Percentiles rank a stretch among this genome's conserved stretches.
These are phyloP conservation scores for Echinarachnius parma DNA, from an alignment of 53 echinoderm and acorn worm species.

Conservation along the genomic window DNA sequence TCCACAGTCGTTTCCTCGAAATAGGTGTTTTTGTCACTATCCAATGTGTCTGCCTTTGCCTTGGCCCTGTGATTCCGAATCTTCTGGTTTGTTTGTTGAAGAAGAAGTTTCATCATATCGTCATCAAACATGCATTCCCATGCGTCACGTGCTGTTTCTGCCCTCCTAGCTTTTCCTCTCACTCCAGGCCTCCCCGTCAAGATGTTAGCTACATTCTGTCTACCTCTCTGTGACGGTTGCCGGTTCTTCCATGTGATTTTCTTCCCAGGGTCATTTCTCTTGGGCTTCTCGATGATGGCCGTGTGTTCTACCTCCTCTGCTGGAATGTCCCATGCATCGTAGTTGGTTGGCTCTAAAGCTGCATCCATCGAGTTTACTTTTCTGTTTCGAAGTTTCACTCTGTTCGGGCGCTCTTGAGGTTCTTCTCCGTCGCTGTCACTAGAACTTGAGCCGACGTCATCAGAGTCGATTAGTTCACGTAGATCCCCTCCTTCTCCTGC, in stretches of 20 bases:
- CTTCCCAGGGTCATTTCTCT: neutral
- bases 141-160: neutral
- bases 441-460: no score
- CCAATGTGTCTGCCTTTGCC: neutral
- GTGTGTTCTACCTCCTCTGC: neutral
- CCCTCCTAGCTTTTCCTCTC: neutral
- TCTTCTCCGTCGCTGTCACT: no score
- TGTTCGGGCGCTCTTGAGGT: no score
- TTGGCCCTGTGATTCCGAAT: neutral
- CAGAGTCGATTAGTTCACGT: no score
- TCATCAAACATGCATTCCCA: neutral
- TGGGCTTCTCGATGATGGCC: neutral
- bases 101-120: constrained; percentile 1
- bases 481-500: no score
- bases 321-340: neutral
- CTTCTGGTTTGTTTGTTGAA: neutral
- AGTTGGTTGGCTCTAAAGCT: neutral
- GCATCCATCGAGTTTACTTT: neutral
- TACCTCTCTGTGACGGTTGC: neutral
- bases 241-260: neutral
- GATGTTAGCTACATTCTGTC: constrained; percentile 3
- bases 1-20: neutral
- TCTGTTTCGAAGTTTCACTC: neutral
- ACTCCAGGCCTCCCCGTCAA: neutral
- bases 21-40: neutral